Evolutionary conservation across 2,113 vertebrate species (phyloP).

Genomic region (Apodemus speciosus): DNA sequence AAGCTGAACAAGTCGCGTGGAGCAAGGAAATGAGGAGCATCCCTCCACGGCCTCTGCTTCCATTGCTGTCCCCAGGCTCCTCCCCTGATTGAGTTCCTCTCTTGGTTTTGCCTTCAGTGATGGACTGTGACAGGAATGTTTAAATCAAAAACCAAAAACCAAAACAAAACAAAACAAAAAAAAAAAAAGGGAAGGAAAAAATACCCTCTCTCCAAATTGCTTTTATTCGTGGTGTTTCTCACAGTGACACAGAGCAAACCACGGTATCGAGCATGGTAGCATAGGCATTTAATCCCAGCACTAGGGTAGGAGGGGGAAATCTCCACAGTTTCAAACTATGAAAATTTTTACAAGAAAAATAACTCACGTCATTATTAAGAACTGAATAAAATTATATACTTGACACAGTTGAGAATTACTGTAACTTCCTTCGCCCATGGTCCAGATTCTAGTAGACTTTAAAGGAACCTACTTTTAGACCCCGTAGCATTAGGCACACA

Average conservation of each 20-base stretch:
- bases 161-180: background rate
- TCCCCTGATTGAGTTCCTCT: background rate
- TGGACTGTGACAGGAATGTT: background rate
- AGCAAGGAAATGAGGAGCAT: background rate
- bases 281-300: background rate
- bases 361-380: constrained; percentile 45
- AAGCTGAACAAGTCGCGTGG: background rate
- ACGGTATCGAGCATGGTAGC: background rate
- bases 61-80: background rate
- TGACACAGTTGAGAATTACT: constrained; percentile 24
- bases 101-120: background rate
- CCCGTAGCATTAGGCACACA: constrained; percentile 33
- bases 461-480: constrained; percentile 44
- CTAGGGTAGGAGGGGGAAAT: background rate
- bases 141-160: background rate
- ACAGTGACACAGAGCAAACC: background rate
- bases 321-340: constrained; percentile 25
- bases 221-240: background rate
- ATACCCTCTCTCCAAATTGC: background rate
- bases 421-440: constrained; percentile 39
- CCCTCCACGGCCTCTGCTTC: background rate
- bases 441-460: constrained; percentile 26
- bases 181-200: background rate
- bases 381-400: constrained; percentile 42
- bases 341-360: constrained; percentile 39